These are phyloP conservation scores for Drosophila sproati DNA, from an alignment of 1,140 invertebrate genomes.

Conservation along the genomic window DNA sequence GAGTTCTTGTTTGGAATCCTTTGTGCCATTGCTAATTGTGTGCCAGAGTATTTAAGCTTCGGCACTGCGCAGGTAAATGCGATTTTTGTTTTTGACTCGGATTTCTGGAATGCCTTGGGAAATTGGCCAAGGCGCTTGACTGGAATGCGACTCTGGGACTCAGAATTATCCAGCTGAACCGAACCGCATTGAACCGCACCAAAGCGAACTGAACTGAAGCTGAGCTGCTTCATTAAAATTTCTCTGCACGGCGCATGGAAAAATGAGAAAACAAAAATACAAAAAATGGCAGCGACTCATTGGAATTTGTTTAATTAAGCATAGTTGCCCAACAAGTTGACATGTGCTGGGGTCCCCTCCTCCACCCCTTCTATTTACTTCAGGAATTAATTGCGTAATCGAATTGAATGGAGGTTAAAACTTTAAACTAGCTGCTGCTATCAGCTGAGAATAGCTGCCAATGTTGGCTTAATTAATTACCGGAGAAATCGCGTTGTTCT, in stretches of 20 bases:
- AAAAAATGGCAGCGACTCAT: neutral
- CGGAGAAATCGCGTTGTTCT: constrained; percentile 6
- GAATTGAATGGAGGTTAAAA: constrained; percentile 47
- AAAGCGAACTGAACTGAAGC: neutral
- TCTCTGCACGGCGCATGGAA: constrained; percentile 47
- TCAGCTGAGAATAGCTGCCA: constrained; percentile 13
- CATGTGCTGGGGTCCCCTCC: constrained; percentile 16
- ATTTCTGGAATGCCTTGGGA: constrained; percentile 32
- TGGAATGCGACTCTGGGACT: constrained; percentile 3
- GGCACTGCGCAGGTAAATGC: no score
- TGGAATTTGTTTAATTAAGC: constrained; percentile 79
- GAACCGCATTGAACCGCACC: neutral
- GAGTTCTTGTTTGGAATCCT: no score
- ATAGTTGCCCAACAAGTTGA: constrained; percentile 42
- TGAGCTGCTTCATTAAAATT: constrained; percentile 50
- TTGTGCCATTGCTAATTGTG: no score
- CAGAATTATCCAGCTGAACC: neutral
- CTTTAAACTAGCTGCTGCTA: constrained; percentile 44
- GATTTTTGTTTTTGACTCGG: no score
- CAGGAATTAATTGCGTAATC: constrained; percentile 56
- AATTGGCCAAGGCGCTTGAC: constrained; percentile 56
- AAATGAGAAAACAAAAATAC: constrained; percentile 23
- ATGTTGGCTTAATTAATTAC: constrained; percentile 62
- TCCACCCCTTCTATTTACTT: neutral
- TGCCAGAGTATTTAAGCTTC: neutral